phyloP scores from a whole-genome alignment of 2,797 vertebrate species.

The Sebastes wilsoni region DNA sequence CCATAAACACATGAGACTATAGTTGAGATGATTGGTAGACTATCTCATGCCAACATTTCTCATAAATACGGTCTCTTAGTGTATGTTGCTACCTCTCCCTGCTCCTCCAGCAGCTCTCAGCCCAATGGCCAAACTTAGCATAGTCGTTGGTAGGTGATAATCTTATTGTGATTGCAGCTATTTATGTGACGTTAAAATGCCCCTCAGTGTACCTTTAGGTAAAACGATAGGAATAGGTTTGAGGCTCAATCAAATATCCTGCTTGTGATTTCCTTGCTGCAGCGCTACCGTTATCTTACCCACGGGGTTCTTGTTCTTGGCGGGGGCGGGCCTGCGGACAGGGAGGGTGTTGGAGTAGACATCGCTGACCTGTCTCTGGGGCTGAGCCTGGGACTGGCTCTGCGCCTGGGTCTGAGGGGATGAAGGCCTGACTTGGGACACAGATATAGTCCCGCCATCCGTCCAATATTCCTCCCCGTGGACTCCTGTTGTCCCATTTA shows the following conservation, averaged over 20 bases:
- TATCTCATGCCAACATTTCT: background rate
- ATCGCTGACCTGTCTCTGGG: constrained; percentile 96
- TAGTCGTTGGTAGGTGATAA: background rate
- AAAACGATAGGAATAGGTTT: background rate
- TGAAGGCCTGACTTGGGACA: constrained; percentile 88
- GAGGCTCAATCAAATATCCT: background rate
- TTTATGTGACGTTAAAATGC: background rate
- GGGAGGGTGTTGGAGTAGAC: constrained; percentile 98
- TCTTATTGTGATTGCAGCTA: background rate
- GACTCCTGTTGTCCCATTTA: constrained; percentile 91
- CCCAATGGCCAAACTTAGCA: background rate
- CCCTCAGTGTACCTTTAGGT: background rate
- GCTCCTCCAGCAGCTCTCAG: background rate
- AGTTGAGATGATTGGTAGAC: background rate
- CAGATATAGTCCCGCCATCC: constrained; percentile 82
- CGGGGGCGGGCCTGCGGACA: constrained; percentile 93
- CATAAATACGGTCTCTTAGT: background rate
- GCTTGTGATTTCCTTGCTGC: background rate
- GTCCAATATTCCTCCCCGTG: constrained; percentile 92
- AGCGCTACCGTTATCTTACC: constrained; percentile 61
- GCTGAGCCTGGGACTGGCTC: constrained; percentile 80
- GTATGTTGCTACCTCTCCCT: background rate
- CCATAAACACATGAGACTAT: background rate
- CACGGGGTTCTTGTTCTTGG: constrained; percentile 92
- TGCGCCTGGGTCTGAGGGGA: constrained; percentile 79